A percentile compares a stretch with the other conserved stretches of the same genome.
Conservation (phyloP, 1,140 invertebrate species). For the Drosophila tropicalis region DNA sequence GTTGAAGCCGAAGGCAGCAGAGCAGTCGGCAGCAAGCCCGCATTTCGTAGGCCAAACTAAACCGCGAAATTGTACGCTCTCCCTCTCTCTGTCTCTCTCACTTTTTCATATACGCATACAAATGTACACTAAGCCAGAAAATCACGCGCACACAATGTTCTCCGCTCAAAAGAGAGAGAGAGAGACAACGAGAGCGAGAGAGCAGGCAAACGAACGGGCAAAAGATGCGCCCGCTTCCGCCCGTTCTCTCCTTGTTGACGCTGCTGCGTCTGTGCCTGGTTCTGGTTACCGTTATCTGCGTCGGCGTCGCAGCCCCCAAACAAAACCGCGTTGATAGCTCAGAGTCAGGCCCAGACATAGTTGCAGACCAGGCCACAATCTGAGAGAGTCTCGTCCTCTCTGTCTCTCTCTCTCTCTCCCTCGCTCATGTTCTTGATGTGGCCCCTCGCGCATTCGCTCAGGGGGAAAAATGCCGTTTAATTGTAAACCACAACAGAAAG, state of each 20-base stretch:
- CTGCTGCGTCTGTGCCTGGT: conserved; percentile 27
- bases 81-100: conserved; percentile 36
- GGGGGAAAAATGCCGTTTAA: conserved; percentile 76
- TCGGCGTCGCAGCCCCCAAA: conserved; percentile 55
- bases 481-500: conserved; percentile 71
- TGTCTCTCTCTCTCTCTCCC: conserved; percentile 18
- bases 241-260: conserved; percentile 24
- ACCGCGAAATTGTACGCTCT: conserved; percentile 29
- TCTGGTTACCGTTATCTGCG: conserved; percentile 72
- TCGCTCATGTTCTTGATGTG: not conserved
- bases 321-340: conserved; percentile 42
- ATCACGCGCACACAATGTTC: conserved; percentile 63
- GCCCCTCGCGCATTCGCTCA: conserved; percentile 42
- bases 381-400: conserved; percentile 19
- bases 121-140: conserved; percentile 65
- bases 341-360: conserved; percentile 41
- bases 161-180: not conserved
- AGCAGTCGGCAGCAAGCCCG: conserved; percentile 68
- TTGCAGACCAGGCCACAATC: conserved; percentile 48
- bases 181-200: not conserved
- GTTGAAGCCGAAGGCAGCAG: conserved; percentile 52
- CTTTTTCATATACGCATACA: conserved; percentile 25
- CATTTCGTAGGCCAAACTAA: conserved; percentile 53
- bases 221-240: conserved; percentile 16
- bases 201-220: not conserved